phyloP scores from a whole-genome alignment of 1,140 invertebrate genomes.

The Bombus vancouverensis region DNA sequence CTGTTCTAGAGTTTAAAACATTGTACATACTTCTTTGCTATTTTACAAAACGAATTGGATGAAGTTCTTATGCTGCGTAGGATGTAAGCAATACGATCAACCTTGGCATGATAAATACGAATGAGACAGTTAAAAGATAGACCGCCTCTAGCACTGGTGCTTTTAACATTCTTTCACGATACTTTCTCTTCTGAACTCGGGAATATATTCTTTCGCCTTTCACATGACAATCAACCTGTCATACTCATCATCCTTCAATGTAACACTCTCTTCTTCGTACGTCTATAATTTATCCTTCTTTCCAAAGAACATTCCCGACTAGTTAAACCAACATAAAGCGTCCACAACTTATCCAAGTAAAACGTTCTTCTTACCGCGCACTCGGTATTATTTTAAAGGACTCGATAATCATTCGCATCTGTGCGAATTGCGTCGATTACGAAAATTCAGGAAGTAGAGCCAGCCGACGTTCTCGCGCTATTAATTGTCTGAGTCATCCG shows the following conservation, averaged over 20 bases:
- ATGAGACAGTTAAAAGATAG: not conserved
- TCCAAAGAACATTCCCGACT: too few species aligned
- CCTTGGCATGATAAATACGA: not conserved
- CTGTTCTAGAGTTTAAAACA: too few species aligned
- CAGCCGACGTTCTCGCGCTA: not conserved
- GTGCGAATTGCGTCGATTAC: not conserved
- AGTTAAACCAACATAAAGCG: not conserved
- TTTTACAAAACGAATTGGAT: not conserved
- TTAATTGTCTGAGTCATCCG: slow-evolving; percentile 43
- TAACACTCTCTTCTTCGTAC: not conserved
- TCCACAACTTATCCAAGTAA: not conserved
- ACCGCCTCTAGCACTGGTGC: too few species aligned
- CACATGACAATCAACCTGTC: not conserved
- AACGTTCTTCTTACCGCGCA: not conserved
- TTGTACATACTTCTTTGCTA: not conserved
- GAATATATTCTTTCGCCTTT: too few species aligned
- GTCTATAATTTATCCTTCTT: not conserved
- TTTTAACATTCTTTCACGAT: not conserved
- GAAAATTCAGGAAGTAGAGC: slow-evolving; percentile 25
- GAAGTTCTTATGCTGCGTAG: too few species aligned
- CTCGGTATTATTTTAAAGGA: not conserved
- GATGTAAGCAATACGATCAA: not conserved
- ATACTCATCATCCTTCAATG: not conserved
- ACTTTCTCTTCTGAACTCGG: not conserved
- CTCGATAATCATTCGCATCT: not conserved